Percentiles rank a stretch among this genome's conserved stretches.
Evolutionary conservation across 2,797 vertebrate genomes (phyloP).

Genomic region (Eptatretus atami): DNA sequence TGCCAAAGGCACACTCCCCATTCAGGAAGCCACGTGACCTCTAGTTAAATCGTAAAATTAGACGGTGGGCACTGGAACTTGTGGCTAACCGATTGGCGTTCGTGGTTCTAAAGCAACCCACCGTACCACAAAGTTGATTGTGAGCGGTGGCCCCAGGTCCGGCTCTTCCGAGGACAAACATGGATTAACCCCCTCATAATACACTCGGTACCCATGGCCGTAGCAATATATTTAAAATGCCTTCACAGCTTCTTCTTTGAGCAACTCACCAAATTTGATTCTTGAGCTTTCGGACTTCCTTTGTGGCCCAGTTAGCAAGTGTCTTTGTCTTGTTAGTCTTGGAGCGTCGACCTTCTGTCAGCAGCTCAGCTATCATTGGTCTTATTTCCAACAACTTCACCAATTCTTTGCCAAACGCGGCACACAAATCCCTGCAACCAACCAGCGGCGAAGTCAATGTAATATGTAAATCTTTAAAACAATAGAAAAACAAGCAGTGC

Average conservation of each 20-base stretch:
- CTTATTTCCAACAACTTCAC: constrained; percentile 78
- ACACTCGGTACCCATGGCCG: too few relatives aligned
- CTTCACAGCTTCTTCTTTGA: background rate
- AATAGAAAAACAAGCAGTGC: constrained; percentile 6
- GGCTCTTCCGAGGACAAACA: too few relatives aligned
- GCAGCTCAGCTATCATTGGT: constrained; percentile 72
- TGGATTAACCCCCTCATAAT: too few relatives aligned
- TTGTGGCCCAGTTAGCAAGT: constrained; percentile 80
- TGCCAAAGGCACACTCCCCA: too few relatives aligned
- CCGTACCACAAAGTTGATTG: too few relatives aligned
- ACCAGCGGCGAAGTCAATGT: constrained; percentile 6
- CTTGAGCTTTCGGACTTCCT: constrained; percentile 90
- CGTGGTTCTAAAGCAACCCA: too few relatives aligned
- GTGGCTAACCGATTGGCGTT: too few relatives aligned
- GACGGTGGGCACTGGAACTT: too few relatives aligned
- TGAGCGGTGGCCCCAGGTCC: too few relatives aligned
- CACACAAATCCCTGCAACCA: constrained; percentile 44
- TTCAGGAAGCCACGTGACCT: too few relatives aligned
- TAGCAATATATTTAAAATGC: too few relatives aligned
- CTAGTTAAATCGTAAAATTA: too few relatives aligned
- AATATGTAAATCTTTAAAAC: background rate
- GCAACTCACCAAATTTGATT: constrained; percentile 62
- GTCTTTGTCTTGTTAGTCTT: constrained; percentile 89
- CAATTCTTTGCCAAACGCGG: constrained; percentile 75
- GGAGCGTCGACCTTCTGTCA: constrained; percentile 72